Conservation (phyloP, 2,888 invertebrate species). For the Catocala fraxini region DNA sequence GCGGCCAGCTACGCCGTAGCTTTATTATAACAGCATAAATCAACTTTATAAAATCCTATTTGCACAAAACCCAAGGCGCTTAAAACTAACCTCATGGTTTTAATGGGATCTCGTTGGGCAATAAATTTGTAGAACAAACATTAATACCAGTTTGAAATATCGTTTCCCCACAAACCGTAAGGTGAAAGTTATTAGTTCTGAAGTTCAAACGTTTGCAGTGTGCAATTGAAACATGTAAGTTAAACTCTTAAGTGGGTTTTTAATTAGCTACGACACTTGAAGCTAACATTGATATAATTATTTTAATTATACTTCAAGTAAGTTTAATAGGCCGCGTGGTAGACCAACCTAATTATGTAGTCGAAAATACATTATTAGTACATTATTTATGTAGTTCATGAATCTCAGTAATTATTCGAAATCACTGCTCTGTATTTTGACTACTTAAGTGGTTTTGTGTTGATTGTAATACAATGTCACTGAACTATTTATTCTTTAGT, state of each 20-base stretch:
- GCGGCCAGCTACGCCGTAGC: constrained; percentile 5
- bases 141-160: constrained; percentile 46
- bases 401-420: too few species aligned
- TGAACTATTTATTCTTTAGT: too few species aligned
- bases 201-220: constrained; percentile 35
- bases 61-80: constrained; percentile 37
- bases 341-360: too few species aligned
- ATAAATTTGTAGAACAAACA: constrained; percentile 46
- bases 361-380: too few species aligned
- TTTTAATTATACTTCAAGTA: too few species aligned
- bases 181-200: constrained; percentile 44
- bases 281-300: background rate
- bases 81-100: constrained; percentile 43
- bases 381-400: too few species aligned
- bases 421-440: too few species aligned
- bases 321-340: too few species aligned
- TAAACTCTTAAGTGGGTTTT: background rate
- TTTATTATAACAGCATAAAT: constrained; percentile 36
- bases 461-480: too few species aligned
- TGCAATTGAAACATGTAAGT: constrained; percentile 36
- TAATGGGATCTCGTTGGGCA: constrained; percentile 45
- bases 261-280: background rate
- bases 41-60: constrained; percentile 46
- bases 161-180: constrained; percentile 32
- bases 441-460: too few species aligned